These are phyloP conservation scores for Dinoponera quadriceps DNA, from an alignment of 1,140 invertebrate genomes.

Conservation along the genomic window DNA sequence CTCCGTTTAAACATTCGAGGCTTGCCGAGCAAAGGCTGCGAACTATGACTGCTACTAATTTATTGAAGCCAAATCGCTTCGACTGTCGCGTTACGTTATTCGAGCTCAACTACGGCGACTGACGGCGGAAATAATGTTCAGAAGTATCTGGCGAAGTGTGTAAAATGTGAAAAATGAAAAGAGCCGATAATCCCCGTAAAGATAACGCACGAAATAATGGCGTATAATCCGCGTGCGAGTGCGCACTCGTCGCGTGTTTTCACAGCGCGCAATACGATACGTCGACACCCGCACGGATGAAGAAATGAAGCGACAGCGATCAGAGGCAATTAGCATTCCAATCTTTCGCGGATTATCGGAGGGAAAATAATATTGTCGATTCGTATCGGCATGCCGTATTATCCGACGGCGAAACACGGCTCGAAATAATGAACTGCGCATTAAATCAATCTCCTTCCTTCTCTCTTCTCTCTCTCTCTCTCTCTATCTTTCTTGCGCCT, in stretches of 20 bases:
- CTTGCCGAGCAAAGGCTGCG: too few relatives aligned
- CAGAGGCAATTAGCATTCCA: conserved; percentile 51
- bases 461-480: not conserved
- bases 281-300: not conserved
- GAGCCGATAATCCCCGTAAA: conserved; percentile 15
- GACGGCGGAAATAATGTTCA: not conserved
- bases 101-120: too few relatives aligned
- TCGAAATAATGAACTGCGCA: conserved; percentile 32
- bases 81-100: too few relatives aligned
- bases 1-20: too few relatives aligned
- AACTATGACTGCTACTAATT: too few relatives aligned
- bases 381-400: conserved; percentile 4
- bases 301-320: conserved; percentile 12
- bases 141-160: not conserved
- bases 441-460: conserved; percentile 3
- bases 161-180: not conserved
- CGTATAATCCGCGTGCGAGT: not conserved
- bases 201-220: conserved; percentile 2
- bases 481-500: not conserved
- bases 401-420: not conserved
- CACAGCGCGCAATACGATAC: not conserved
- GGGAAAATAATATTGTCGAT: conserved; percentile 12
- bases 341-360: conserved; percentile 27
- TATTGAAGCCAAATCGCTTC: too few relatives aligned
- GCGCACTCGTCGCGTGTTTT: not conserved